Evolutionary conservation across 23 tunicate genomes (phyloP).

Genomic region (Trididemnum clinides): DNA sequence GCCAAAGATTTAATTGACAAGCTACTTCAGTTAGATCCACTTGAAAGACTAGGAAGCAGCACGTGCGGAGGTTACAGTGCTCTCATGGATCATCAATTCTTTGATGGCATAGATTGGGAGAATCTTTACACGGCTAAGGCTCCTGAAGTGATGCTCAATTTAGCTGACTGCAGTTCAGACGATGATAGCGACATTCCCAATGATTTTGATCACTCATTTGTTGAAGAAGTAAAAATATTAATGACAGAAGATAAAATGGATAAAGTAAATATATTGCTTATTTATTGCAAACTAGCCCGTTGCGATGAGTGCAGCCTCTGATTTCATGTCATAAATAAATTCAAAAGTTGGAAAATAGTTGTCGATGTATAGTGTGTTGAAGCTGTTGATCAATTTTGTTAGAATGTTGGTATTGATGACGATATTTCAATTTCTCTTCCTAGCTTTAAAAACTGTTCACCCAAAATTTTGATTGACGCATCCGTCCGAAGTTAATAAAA

Average conservation of each 20-base stretch:
- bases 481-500: too few species aligned
- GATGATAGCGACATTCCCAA: constrained; percentile 59
- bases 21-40: constrained; percentile 76
- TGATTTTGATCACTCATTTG: constrained; percentile 73
- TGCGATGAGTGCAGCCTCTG: too few species aligned
- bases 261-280: constrained; percentile 28
- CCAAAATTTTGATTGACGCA: too few species aligned
- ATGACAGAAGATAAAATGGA: constrained; percentile 6
- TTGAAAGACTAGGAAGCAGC: constrained; percentile 43
- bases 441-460: too few species aligned
- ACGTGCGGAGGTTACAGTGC: constrained; percentile 60
- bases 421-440: too few species aligned
- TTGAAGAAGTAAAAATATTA: constrained; percentile 44
- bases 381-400: too few species aligned
- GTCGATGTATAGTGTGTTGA: too few species aligned
- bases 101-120: constrained; percentile 55
- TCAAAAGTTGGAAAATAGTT: too few species aligned
- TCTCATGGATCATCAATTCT: constrained; percentile 52
- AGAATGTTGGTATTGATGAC: too few species aligned
- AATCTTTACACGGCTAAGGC: constrained; percentile 4
- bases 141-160: constrained; percentile 30
- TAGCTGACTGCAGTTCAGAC: constrained; percentile 61
- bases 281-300: too few species aligned
- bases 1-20: constrained; percentile 61
- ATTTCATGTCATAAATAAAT: too few species aligned